These are phyloP conservation scores for Lasius fuliginosus DNA, from an alignment of 2,888 invertebrate genomes.

Conservation along the genomic window DNA sequence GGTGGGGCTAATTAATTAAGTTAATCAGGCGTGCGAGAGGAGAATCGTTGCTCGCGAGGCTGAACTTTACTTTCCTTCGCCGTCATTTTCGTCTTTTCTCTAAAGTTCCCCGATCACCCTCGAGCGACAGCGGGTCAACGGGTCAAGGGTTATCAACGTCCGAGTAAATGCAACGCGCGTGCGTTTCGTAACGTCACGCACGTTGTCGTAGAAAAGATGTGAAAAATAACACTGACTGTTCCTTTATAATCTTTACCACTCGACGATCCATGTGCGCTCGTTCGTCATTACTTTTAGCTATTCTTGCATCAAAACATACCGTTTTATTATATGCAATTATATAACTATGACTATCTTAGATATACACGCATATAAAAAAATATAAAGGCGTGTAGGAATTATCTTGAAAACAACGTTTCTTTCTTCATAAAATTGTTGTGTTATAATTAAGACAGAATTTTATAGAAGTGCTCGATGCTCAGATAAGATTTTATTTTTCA, in stretches of 20 bases:
- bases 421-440: background rate
- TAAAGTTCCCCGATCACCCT: slow-evolving; percentile 42
- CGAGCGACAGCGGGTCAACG: slow-evolving; percentile 57
- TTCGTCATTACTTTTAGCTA: slow-evolving; percentile 18
- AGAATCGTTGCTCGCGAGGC: slow-evolving; percentile 5
- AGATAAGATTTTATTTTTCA: background rate
- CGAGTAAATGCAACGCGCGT: slow-evolving; percentile 64
- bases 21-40: background rate
- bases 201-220: slow-evolving; percentile 27
- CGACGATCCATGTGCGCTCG: background rate
- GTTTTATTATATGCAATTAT: slow-evolving; percentile 16
- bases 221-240: slow-evolving; percentile 43
- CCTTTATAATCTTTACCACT: slow-evolving; percentile 39
- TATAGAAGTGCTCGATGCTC: background rate
- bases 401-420: background rate
- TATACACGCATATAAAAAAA: background rate
- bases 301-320: slow-evolving; percentile 12
- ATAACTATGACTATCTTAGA: slow-evolving; percentile 23
- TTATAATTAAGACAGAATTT: background rate
- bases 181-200: slow-evolving; percentile 64
- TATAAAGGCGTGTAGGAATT: background rate
- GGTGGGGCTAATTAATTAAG: too few relatives aligned
- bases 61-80: background rate
- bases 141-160: slow-evolving; percentile 70
- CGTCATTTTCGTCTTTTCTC: slow-evolving; percentile 24